Evolutionary conservation across 2,797 vertebrate species (phyloP).

Genomic region (Dallia pectoralis): DNA sequence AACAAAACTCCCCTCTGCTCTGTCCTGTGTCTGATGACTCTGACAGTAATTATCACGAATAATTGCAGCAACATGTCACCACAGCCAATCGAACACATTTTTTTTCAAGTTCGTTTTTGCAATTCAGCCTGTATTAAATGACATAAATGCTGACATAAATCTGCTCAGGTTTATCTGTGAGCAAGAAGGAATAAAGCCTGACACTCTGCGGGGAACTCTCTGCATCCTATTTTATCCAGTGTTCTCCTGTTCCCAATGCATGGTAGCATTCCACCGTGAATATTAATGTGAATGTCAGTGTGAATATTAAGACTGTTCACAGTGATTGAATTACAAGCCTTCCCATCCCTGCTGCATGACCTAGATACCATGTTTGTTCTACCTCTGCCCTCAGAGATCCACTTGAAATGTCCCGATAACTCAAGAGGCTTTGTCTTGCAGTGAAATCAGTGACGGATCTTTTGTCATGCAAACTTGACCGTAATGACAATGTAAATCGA

Average conservation of each 20-base stretch:
- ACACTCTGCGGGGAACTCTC: neutral
- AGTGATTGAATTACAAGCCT: constrained; percentile 44
- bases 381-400: constrained; percentile 52
- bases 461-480: constrained; percentile 68
- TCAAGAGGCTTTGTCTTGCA: constrained; percentile 49
- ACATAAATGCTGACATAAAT: too few relatives aligned
- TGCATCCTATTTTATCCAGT: constrained; percentile 25
- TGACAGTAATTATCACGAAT: too few relatives aligned
- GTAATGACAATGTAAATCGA: constrained; percentile 48
- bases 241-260: constrained; percentile 6
- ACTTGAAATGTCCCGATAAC: constrained; percentile 60
- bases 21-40: too few relatives aligned
- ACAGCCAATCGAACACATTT: too few relatives aligned
- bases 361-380: constrained; percentile 62
- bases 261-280: constrained; percentile 33
- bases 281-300: constrained; percentile 43
- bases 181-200: too few relatives aligned
- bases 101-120: too few relatives aligned
- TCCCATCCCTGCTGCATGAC: constrained; percentile 56
- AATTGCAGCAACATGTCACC: too few relatives aligned
- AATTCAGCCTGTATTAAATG: too few relatives aligned
- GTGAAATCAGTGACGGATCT: constrained; percentile 47
- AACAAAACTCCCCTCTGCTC: constrained; percentile 18
- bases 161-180: too few relatives aligned
- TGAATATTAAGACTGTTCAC: constrained; percentile 57